Base-by-base conservation (phyloP, 2,797 vertebrate species). In the Danio tinwini region DNA sequence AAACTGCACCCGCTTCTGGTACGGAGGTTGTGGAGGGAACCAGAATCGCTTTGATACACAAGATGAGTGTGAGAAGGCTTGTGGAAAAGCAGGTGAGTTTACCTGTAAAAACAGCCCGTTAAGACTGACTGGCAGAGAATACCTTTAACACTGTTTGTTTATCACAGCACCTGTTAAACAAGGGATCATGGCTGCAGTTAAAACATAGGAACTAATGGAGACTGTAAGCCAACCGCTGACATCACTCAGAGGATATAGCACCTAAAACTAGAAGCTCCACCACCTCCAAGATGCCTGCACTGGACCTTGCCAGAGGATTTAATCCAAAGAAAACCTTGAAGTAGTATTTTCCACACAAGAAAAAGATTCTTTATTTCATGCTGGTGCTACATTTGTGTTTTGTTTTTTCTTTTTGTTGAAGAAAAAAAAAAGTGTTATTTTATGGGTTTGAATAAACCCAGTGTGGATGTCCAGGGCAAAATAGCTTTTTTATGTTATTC, bases 1-100 rank as follows among this genome's bases (percentile, higher is more conserved):
- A 84, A 94, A 90, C 85, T 99, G 98, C 0, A 88, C 90, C 0
- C 92, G 97, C 40, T 99, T 99, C 94, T 99, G 98, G 98, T 98
- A 97, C 0, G 95, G 98, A 2, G 94, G 96, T 82, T 99, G 98
- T 0, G 95, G 93, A 0, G 98, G 98, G 40, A 99, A 99, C 3
- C 91, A 93, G 80, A 99, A 99, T 87, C 93, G 94, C 86, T 99
- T 99, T 16, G 59, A 93, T 39, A 94, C 95, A 0, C 93, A 96
- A 82, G 92, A 94, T 74, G 92, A 98, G 88, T 99, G 98, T 90
- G 90, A 93, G 88, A 93, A 90, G 65, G 75, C 94, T 55, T 99
- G 98, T 85, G 53, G 86, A 78, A 91, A 90, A 85, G 81, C 92
- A 83, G 97, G 98, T 99, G 88, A 92, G 92, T 58, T 69, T 12